Conservation (phyloP, 2,797 vertebrate species). For the Strix occidentalis region DNA sequence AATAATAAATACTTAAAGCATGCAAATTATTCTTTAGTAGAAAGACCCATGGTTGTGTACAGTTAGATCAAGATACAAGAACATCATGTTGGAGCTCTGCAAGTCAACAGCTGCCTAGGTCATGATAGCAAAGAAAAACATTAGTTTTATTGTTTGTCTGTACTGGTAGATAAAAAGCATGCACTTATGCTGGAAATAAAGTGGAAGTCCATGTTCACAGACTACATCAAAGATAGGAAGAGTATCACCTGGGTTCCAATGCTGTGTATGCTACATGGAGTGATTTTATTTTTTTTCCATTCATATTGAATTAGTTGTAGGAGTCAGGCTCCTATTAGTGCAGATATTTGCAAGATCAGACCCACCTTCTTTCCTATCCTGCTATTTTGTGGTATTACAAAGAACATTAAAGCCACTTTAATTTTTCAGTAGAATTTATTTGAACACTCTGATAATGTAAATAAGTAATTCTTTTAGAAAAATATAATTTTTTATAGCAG, state of each 20-base stretch:
- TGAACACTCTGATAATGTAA: background rate
- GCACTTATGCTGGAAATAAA: background rate
- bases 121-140: background rate
- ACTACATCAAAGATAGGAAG: background rate
- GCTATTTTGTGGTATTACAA: background rate
- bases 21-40: background rate
- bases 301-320: background rate
- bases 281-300: background rate
- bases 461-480: background rate
- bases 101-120: background rate
- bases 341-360: background rate
- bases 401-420: background rate
- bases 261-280: accelerated
- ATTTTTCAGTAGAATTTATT: background rate
- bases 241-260: background rate
- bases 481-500: background rate
- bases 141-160: background rate
- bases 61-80: background rate
- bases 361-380: background rate
- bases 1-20: background rate
- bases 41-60: accelerated
- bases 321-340: background rate
- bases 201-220: background rate
- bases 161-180: background rate
- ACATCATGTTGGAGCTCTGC: background rate